These are phyloP conservation scores for Macrostomum lignano DNA, from an alignment of 1,140 invertebrate genomes.

Conservation along the genomic window DNA sequence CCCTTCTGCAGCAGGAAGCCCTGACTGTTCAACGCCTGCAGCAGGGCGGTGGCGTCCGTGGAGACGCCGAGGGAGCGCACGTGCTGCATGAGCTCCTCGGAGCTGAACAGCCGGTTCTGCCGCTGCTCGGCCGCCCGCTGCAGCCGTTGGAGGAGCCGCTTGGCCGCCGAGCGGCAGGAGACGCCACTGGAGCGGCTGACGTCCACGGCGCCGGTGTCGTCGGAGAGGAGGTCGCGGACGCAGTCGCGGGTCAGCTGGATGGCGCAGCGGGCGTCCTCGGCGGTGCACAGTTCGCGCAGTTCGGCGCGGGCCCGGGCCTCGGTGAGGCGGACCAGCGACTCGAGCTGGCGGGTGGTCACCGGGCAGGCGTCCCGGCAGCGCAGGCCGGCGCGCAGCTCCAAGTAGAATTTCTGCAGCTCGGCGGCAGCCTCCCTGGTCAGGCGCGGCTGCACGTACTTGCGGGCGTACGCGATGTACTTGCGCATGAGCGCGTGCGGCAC, in stretches of 20 bases:
- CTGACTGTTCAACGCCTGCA: conserved; percentile 51
- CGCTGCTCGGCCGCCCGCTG: too few species aligned
- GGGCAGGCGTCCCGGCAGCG: conserved; percentile 36
- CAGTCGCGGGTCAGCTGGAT: too few species aligned
- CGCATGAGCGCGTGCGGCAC: conserved; percentile 17
- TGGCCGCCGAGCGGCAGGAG: too few species aligned
- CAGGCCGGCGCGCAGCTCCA: conserved; percentile 41
- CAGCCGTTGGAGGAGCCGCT: too few species aligned
- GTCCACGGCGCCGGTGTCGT: too few species aligned
- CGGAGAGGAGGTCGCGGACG: too few species aligned
- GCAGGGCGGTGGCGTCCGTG: too few species aligned
- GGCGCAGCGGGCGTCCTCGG: too few species aligned
- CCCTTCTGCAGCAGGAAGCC: conserved; percentile 55
- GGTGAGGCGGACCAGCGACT: conserved; percentile 56
- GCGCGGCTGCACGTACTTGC: conserved; percentile 50
- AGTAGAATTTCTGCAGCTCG: conserved; percentile 48
- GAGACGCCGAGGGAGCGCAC: too few species aligned
- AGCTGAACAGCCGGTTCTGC: too few species aligned
- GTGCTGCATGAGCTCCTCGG: too few species aligned
- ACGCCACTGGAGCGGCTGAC: too few species aligned
- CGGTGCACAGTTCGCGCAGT: background rate
- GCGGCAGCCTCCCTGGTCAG: conserved; percentile 39
- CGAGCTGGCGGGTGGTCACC: conserved; percentile 48
- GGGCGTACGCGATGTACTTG: conserved; percentile 67
- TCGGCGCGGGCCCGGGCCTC: conserved; percentile 28